Evolutionary conservation across 2,797 vertebrate species (phyloP).

Genomic region (Ibycter americanus): DNA sequence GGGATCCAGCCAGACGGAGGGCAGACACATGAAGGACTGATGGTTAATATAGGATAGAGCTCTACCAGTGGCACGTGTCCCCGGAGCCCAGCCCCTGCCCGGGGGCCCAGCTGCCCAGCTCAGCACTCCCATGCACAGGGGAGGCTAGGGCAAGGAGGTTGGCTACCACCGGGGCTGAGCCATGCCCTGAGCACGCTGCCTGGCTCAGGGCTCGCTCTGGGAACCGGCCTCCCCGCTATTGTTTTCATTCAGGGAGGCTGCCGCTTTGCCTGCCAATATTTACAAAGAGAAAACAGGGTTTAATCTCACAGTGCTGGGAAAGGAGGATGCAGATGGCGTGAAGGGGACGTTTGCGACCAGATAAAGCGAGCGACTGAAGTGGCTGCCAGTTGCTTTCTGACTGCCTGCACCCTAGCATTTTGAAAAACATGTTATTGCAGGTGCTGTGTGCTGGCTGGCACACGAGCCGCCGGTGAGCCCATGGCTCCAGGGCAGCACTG

Average conservation of each 20-base stretch:
- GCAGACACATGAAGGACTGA: neutral
- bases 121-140: rapidly evolving
- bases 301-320: slow-evolving; percentile 23
- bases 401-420: neutral
- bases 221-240: neutral
- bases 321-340: slow-evolving; percentile 54
- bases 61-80: rapidly evolving
- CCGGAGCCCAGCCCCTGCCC: neutral
- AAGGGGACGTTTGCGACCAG: slow-evolving; percentile 32
- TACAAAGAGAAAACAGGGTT: slow-evolving; percentile 37
- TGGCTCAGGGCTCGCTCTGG: neutral
- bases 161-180: neutral
- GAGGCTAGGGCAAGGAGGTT: neutral
- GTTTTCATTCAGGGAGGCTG: slow-evolving; percentile 53
- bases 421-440: slow-evolving; percentile 47
- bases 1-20: neutral
- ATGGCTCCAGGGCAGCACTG: rapidly evolving
- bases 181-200: neutral
- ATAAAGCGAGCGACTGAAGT: neutral
- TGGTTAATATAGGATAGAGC: neutral
- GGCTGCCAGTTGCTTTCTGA: slow-evolving; percentile 24
- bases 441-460: neutral
- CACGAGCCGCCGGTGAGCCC: neutral
- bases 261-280: slow-evolving; percentile 26
- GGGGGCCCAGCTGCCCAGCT: neutral